Conservation (phyloP, 2,797 vertebrate species). For the Coracias cyanogaster region DNA sequence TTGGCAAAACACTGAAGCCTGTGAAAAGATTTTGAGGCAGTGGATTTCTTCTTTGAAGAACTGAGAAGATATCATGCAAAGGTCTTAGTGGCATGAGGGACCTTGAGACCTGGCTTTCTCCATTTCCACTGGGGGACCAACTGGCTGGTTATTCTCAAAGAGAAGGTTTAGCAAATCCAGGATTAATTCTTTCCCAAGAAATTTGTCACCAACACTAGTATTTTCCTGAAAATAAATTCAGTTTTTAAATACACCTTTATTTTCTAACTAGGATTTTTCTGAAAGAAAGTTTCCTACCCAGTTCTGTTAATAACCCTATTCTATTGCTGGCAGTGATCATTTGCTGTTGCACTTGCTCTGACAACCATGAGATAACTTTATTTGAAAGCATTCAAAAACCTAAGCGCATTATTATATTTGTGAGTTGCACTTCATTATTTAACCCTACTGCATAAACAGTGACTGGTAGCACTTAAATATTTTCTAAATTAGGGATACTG, state of each 20-base stretch:
- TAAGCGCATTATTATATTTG: neutral
- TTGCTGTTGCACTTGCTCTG: neutral
- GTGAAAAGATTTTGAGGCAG: neutral
- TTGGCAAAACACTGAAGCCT: neutral
- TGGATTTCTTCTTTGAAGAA: neutral
- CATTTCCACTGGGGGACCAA: neutral
- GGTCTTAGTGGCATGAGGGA: neutral
- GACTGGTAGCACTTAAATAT: slow-evolving; percentile 12
- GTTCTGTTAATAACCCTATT: neutral
- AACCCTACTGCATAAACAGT: neutral
- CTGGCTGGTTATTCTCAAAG: neutral
- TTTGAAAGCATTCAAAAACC: neutral
- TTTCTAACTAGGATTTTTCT: neutral
- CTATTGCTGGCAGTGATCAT: neutral
- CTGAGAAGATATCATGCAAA: neutral
- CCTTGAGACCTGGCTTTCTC: neutral
- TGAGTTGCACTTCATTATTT: neutral
- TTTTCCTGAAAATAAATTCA: neutral
- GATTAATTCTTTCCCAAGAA: neutral
- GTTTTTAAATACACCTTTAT: neutral
- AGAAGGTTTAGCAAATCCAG: neutral
- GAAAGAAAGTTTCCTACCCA: neutral
- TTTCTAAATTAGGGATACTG: neutral
- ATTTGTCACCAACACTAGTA: neutral
- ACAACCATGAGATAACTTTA: neutral